Evolutionary conservation across 2,888 invertebrate genomes (phyloP).

Genomic region (Conchocele bisecta): DNA sequence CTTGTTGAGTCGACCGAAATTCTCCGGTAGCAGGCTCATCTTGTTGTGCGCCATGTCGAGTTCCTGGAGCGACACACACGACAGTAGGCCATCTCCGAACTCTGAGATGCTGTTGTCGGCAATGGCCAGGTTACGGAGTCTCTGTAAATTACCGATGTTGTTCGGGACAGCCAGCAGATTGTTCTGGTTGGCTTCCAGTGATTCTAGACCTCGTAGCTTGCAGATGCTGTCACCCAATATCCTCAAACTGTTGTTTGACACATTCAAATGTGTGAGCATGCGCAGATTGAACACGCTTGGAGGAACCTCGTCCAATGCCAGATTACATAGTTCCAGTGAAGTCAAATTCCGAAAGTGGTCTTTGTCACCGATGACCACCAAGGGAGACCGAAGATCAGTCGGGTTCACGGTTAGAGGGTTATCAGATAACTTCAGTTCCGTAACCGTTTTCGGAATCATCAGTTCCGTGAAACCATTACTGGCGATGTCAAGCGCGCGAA

Average conservation of each 20-base stretch:
- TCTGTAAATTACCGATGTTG: constrained; percentile 68
- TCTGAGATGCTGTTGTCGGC: constrained; percentile 75
- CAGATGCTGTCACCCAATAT: constrained; percentile 72
- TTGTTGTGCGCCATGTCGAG: constrained; percentile 77
- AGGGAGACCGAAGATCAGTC: constrained; percentile 67
- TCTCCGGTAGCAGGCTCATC: constrained; percentile 76
- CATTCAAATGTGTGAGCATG: constrained; percentile 72
- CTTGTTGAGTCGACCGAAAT: constrained; percentile 79
- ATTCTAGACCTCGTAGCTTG: constrained; percentile 72
- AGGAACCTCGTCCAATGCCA: constrained; percentile 78
- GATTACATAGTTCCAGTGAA: constrained; percentile 72
- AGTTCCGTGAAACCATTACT: constrained; percentile 76
- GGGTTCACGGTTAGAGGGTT: constrained; percentile 76
- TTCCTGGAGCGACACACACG: constrained; percentile 70
- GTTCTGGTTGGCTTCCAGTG: constrained; percentile 73
- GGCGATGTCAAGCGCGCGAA: constrained; percentile 74
- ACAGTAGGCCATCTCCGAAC: constrained; percentile 70
- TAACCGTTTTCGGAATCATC: constrained; percentile 75
- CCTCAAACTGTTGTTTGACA: constrained; percentile 77
- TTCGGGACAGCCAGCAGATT: constrained; percentile 70
- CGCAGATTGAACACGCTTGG: constrained; percentile 75
- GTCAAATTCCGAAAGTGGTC: constrained; percentile 75
- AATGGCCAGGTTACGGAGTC: constrained; percentile 71
- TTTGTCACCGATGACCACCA: constrained; percentile 78
- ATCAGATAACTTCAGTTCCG: constrained; percentile 71